Conservation (phyloP, 2,888 invertebrate genomes). For the Bellardia pandia region DNA sequence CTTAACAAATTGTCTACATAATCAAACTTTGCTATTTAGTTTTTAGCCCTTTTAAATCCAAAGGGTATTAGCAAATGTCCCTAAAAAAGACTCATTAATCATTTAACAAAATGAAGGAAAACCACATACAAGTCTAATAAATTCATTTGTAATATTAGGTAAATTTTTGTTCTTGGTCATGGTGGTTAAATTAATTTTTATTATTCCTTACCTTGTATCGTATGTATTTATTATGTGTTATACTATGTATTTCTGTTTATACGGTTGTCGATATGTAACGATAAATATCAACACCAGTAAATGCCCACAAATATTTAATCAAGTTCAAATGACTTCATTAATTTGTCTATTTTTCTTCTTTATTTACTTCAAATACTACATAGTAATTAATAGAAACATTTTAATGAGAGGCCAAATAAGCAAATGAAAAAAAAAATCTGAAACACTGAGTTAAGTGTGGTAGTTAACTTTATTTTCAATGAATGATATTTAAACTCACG, state of each 20-base stretch:
- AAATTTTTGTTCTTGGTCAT: not conserved
- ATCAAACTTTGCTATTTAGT: not conserved
- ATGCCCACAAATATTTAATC: conserved; percentile 42
- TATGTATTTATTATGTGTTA: not conserved
- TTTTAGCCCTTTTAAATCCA: not conserved
- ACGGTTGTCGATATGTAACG: not conserved
- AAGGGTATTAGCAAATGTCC: conserved; percentile 24
- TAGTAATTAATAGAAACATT: conserved; percentile 28
- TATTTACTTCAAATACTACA: not conserved
- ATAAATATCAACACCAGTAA: conserved; percentile 31
- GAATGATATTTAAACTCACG: conserved; percentile 48
- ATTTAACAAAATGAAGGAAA: conserved; percentile 8
- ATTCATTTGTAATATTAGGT: conserved; percentile 28
- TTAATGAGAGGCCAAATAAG: not conserved
- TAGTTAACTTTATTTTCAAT: conserved; percentile 26
- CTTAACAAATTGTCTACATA: not conserved
- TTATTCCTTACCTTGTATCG: not conserved
- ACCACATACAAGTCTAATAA: conserved; percentile 5
- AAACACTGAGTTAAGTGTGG: conserved; percentile 7
- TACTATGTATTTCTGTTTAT: not conserved
- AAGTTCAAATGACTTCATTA: conserved; percentile 55
- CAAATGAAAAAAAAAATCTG: not conserved
- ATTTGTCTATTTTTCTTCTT: not conserved
- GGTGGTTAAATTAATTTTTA: conserved; percentile 8
- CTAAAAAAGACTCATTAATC: conserved; percentile 19